Evolutionary conservation across 2,113 vertebrate species (phyloP).

Genomic region (Serilophus lunatus): DNA sequence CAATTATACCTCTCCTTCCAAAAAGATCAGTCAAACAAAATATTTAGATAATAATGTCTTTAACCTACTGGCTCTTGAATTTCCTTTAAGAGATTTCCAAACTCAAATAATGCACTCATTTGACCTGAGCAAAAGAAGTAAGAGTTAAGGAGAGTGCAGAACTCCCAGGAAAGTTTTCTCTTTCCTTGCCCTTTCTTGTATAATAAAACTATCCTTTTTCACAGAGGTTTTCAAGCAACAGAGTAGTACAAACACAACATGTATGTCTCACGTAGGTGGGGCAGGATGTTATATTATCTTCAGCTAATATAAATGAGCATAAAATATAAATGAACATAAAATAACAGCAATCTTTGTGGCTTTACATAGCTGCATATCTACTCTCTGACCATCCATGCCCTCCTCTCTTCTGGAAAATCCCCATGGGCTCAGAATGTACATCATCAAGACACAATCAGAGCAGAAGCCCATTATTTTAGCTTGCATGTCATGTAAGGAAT

Average conservation of each 20-base stretch:
- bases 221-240: not conserved
- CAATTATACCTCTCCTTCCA: not conserved
- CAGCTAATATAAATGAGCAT: not conserved
- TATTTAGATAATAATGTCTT: not conserved
- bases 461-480: not conserved
- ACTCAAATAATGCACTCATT: not conserved
- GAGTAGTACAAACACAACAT: not conserved
- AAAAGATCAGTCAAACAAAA: not conserved
- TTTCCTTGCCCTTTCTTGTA: not conserved
- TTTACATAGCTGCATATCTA: not conserved
- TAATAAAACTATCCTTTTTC: not conserved
- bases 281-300: not conserved
- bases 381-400: not conserved
- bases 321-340: not conserved
- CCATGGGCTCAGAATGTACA: slow-evolving; percentile 1
- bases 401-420: not conserved
- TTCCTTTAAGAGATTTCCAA: not conserved
- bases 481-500: not conserved
- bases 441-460: not conserved
- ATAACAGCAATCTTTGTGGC: not conserved
- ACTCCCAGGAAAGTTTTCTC: not conserved
- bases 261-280: not conserved
- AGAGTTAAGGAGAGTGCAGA: not conserved
- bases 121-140: not conserved
- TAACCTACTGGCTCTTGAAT: not conserved